A percentile compares a stretch with the other conserved stretches of the same genome.
phyloP scores from a whole-genome alignment of 2,797 vertebrate species.

The Brachyrhaphis roseni region DNA sequence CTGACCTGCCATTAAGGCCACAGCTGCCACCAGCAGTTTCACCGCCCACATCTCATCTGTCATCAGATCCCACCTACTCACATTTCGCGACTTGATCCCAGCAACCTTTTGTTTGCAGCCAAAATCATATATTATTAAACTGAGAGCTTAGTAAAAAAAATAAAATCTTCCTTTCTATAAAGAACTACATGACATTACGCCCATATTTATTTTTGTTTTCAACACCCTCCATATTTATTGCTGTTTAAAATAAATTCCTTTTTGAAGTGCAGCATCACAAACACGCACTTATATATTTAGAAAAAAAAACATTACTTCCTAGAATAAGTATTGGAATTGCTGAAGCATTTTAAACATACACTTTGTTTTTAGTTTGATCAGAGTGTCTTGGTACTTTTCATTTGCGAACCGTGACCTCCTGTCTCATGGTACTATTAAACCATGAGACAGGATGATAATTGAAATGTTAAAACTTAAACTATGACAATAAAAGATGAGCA shows the following conservation, averaged over 20 bases:
- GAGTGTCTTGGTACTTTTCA: not conserved
- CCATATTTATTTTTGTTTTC: not conserved
- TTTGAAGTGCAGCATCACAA: not conserved
- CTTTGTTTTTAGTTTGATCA: not conserved
- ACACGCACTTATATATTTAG: no score
- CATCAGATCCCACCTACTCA: slow-evolving; percentile 46
- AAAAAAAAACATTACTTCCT: no score
- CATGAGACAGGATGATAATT: not conserved
- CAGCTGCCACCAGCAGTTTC: slow-evolving; percentile 48
- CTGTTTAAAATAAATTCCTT: not conserved
- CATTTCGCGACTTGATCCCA: slow-evolving; percentile 31
- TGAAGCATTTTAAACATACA: not conserved
- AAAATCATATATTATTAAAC: slow-evolving; percentile 11
- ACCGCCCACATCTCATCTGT: slow-evolving; percentile 50
- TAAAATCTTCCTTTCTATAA: not conserved
- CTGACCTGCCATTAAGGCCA: slow-evolving; percentile 35
- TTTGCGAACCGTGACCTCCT: not conserved
- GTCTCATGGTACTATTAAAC: not conserved
- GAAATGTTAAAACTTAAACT: not conserved
- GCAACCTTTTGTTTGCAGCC: slow-evolving; percentile 32
- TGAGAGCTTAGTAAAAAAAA: not conserved
- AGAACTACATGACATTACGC: not conserved
- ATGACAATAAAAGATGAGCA: not conserved
- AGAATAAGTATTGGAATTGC: not conserved
- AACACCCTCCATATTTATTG: no score